Conservation (phyloP, 2,888 invertebrate species). For the Tinea pellionella region DNA sequence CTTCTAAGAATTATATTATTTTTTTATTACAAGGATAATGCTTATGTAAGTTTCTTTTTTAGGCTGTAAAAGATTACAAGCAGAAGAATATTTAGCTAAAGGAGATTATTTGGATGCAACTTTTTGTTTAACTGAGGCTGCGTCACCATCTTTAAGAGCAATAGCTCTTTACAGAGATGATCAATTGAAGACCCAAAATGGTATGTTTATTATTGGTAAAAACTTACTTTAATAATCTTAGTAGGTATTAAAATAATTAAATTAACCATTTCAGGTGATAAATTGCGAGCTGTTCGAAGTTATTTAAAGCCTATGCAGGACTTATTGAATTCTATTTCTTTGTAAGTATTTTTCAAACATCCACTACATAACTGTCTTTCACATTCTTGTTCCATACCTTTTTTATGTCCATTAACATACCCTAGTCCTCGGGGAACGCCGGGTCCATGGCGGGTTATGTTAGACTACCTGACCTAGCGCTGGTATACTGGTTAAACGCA, state of each 20-base stretch:
- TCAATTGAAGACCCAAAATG: slow-evolving; percentile 32
- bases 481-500: too few relatives aligned
- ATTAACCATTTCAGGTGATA: slow-evolving; percentile 33
- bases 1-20: too few relatives aligned
- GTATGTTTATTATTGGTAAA: slow-evolving; percentile 28
- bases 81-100: slow-evolving; percentile 41
- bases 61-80: slow-evolving; percentile 53
- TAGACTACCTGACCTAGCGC: too few relatives aligned
- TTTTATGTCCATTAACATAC: too few relatives aligned
- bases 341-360: slow-evolving; percentile 40
- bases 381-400: too few relatives aligned
- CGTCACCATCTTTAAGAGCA: slow-evolving; percentile 47
- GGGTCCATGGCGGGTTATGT: too few relatives aligned
- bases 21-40: too few relatives aligned
- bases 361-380: background rate
- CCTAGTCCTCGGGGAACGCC: too few relatives aligned
- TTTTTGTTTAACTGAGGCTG: slow-evolving; percentile 55
- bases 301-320: slow-evolving; percentile 41
- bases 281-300: slow-evolving; percentile 35
- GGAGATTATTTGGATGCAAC: slow-evolving; percentile 42
- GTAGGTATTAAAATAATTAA: background rate
- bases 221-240: too few relatives aligned
- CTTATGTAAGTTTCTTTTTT: slow-evolving; percentile 14
- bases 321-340: slow-evolving; percentile 26
- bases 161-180: slow-evolving; percentile 59